A percentile compares a stretch with the other conserved stretches of the same genome.
phyloP scores from a whole-genome alignment of 2,113 vertebrate species.

The Nothoprocta pentlandii region DNA sequence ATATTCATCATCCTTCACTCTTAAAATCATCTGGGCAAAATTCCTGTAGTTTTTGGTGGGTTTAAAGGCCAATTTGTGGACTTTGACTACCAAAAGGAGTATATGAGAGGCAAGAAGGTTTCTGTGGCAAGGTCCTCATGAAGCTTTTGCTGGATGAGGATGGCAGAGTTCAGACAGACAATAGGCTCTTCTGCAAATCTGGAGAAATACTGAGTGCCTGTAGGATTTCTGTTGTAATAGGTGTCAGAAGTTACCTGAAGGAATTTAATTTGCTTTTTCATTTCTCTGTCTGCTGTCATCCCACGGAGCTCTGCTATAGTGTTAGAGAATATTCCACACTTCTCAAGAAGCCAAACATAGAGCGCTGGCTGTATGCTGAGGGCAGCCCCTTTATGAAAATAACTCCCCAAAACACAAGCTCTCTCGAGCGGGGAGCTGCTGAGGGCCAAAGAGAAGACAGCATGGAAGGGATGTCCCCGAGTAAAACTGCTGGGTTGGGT shows the following conservation, averaged over 20 bases:
- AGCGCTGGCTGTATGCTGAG: not conserved
- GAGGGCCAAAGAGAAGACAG: not conserved
- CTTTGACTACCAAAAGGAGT: not conserved
- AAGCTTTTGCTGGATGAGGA: not conserved
- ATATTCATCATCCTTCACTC: not conserved
- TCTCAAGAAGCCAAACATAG: not conserved
- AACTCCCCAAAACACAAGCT: not conserved
- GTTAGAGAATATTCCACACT: too few species aligned
- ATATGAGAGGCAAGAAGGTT: not conserved
- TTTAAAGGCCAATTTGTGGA: not conserved
- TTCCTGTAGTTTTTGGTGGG: not conserved
- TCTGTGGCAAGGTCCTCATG: not conserved
- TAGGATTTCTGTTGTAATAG: not conserved
- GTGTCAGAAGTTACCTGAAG: not conserved
- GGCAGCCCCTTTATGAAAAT: not conserved
- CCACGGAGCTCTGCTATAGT: not conserved
- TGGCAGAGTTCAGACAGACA: not conserved
- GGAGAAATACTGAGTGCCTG: not conserved
- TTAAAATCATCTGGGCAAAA: not conserved
- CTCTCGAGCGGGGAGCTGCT: not conserved
- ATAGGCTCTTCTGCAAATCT: not conserved
- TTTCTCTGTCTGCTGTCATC: not conserved
- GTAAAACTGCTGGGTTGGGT: too few species aligned
- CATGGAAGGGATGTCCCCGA: not conserved
- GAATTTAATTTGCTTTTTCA: not conserved